phyloP scores from a whole-genome alignment of 2,888 invertebrate genomes.

The Orchesella flavescens region DNA sequence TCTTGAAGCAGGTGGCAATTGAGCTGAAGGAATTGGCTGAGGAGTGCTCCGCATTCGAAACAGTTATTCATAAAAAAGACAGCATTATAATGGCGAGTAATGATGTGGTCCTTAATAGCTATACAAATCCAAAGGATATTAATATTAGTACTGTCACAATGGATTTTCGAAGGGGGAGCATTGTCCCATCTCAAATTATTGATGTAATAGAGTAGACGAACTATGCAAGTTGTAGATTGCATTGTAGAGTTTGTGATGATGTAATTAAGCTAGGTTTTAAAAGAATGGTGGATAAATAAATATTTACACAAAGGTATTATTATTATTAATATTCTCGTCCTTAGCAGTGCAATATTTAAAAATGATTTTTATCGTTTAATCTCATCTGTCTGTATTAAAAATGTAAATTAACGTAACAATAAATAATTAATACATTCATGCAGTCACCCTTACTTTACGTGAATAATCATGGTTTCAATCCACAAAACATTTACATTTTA shows the following conservation, averaged over 20 bases:
- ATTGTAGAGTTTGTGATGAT: neutral
- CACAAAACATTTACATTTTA: no score
- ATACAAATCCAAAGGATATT: constrained; percentile 17
- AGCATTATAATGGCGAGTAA: constrained; percentile 16
- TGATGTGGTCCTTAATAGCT: constrained; percentile 23
- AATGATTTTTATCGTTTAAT: no score
- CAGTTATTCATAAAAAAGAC: constrained; percentile 26
- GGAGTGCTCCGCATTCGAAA: constrained; percentile 56
- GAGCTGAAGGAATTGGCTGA: constrained; percentile 62
- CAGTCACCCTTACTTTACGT: no score
- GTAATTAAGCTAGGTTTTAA: neutral
- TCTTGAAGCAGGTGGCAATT: constrained; percentile 56
- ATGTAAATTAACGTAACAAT: no score
- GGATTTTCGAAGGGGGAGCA: constrained; percentile 40
- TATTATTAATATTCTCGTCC: no score
- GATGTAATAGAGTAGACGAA: constrained; percentile 44
- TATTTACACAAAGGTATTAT: no score
- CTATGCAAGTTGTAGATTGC: constrained; percentile 6
- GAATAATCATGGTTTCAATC: no score
- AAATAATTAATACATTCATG: no score
- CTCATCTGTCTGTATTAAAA: neutral
- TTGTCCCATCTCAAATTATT: constrained; percentile 40
- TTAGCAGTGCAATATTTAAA: no score
- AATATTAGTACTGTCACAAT: constrained; percentile 38
- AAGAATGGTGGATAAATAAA: neutral